These are phyloP conservation scores for Tribolium castaneum DNA, from an alignment of 1,140 invertebrate genomes.

Conservation along the genomic window DNA sequence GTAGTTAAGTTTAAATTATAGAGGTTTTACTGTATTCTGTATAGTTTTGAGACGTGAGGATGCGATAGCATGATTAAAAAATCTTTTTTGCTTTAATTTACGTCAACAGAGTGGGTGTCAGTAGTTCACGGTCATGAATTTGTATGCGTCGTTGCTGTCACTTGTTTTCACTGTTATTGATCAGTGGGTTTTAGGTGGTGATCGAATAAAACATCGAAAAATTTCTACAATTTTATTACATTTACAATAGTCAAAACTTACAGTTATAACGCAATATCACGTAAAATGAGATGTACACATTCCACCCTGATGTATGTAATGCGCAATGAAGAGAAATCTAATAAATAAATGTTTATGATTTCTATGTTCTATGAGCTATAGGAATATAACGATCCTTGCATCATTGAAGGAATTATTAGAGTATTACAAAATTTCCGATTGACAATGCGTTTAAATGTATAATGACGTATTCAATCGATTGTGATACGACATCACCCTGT, in stretches of 20 bases:
- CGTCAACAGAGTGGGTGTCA: no score
- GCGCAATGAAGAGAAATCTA: constrained; percentile 14
- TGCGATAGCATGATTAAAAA: no score
- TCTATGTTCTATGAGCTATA: constrained; percentile 19
- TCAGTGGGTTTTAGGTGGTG: neutral
- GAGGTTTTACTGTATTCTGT: no score
- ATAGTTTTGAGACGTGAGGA: no score
- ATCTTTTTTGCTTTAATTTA: no score
- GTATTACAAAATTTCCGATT: constrained; percentile 40
- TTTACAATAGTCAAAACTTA: constrained; percentile 42
- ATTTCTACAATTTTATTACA: constrained; percentile 40
- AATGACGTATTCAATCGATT: constrained; percentile 40
- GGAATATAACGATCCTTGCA: constrained; percentile 12
- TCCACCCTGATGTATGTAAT: constrained; percentile 36
- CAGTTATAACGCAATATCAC: constrained; percentile 42
- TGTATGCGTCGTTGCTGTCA: no score
- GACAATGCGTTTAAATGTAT: constrained; percentile 30
- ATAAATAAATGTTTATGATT: constrained; percentile 5
- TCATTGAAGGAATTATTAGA: constrained; percentile 28
- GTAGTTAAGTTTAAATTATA: no score
- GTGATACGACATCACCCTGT: constrained; percentile 42
- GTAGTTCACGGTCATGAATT: no score
- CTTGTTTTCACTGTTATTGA: no score
- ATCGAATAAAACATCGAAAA: neutral
- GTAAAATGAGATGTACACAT: constrained; percentile 38